Conservation (phyloP, 2,797 vertebrate species). For the Rhinoraja longicauda region DNA sequence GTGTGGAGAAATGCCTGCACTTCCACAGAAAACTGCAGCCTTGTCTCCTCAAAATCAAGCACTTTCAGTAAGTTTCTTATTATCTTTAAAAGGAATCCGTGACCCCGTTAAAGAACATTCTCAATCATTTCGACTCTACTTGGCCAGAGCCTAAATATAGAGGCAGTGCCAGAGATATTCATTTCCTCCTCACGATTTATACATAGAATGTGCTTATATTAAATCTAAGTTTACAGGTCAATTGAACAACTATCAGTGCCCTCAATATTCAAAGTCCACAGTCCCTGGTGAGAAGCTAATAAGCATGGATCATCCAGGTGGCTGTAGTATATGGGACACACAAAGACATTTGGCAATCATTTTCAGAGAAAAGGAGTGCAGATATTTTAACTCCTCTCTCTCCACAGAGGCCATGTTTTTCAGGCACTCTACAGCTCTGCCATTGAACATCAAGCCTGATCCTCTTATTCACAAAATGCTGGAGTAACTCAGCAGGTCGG, state of each 20-base stretch:
- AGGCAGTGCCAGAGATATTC: not conserved
- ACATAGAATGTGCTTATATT: not conserved
- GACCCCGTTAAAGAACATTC: not conserved
- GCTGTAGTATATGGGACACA: not conserved
- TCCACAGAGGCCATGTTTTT: too few species aligned
- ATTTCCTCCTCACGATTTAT: not conserved
- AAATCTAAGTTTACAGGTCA: constrained; percentile 21
- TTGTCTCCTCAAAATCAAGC: not conserved
- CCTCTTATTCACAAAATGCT: too few species aligned
- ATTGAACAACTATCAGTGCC: not conserved
- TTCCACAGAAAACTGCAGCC: too few species aligned
- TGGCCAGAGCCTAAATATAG: constrained; percentile 26
- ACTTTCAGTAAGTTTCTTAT: not conserved
- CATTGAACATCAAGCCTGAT: too few species aligned
- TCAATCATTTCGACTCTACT: constrained; percentile 5
- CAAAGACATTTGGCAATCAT: not conserved
- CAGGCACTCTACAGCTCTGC: too few species aligned
- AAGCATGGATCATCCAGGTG: not conserved
- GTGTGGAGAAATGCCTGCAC: too few species aligned
- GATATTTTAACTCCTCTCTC: too few species aligned
- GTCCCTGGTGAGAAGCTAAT: not conserved
- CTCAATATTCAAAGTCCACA: constrained; percentile 10
- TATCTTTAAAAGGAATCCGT: constrained; percentile 5
- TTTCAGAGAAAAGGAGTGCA: not conserved
- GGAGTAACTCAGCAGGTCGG: too few species aligned